These are phyloP conservation scores for Tachypleus tridentatus DNA, from an alignment of 1,140 invertebrate genomes.

Conservation along the genomic window DNA sequence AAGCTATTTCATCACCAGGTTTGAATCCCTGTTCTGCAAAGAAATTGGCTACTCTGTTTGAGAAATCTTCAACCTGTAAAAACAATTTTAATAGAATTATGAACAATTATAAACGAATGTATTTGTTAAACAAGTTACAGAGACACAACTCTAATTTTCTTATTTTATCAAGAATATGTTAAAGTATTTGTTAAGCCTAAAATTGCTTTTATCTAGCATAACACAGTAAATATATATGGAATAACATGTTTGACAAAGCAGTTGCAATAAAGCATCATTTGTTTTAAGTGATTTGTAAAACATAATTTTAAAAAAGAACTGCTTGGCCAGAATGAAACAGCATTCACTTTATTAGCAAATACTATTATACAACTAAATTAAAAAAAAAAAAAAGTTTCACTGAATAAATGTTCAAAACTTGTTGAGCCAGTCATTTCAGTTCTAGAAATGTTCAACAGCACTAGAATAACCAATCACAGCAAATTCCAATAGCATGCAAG, in stretches of 20 bases:
- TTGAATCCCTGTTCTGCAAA: constrained; percentile 54
- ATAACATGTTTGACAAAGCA: not conserved
- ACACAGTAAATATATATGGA: not conserved
- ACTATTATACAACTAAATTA: too few species aligned
- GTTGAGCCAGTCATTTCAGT: too few species aligned
- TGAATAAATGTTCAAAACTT: too few species aligned
- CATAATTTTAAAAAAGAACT: too few species aligned
- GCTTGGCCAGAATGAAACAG: too few species aligned
- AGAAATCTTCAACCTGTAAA: constrained; percentile 47
- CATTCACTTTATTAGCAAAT: too few species aligned
- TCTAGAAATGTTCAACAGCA: too few species aligned
- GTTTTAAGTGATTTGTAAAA: too few species aligned
- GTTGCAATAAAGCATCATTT: not conserved
- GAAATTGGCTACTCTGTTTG: constrained; percentile 62
- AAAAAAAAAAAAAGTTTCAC: too few species aligned
- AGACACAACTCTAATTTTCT: not conserved
- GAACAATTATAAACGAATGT: not conserved
- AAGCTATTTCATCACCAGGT: constrained; percentile 62
- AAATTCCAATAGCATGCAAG: too few species aligned
- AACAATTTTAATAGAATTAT: not conserved
- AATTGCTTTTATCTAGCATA: not conserved
- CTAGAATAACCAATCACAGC: too few species aligned
- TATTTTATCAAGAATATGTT: not conserved
- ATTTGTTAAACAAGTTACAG: not conserved
- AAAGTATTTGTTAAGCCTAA: not conserved